Evolutionary conservation across 2,113 vertebrate species (phyloP), one percentile per base, ranked within the genome.

Genomic region (Rhinoptilus africanus): DNA sequence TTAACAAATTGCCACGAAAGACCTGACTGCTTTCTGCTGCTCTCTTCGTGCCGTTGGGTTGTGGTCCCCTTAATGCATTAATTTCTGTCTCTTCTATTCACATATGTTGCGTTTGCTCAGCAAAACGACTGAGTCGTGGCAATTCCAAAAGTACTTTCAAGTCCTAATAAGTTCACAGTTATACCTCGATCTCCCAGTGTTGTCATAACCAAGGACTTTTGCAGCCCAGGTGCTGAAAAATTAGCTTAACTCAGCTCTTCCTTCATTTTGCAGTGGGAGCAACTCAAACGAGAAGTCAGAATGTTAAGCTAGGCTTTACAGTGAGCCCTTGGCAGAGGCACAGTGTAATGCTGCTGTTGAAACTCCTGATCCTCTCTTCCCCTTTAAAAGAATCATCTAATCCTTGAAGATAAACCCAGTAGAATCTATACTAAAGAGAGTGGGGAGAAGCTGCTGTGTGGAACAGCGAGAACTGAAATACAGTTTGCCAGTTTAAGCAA

Each of bases 41-140:
- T 23, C 67, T 19, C 9, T 6, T 27, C 5, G 0, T 24, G 45
- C 28, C 6, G 0, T 2, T 32, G 34, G 23, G 34, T 41, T n/a
- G 5, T 5, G 50, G 17, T 54, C 41, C 47, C 56, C 26, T 50
- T 4, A 39, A 53, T 1, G 11, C 22, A 23, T 28, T n/a, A 39
- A 5, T 45, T 75, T 60, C 14, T n/a, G 60, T 76, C 35, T 87
- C 51, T 45, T 62, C 32, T 79, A 54, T 35, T 59, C 39, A 14
- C 23, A 2, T 8, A 0, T 18, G 6, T 39, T 51, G 47, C 59
- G 35, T 81, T 34, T 50, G 16, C 9, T 50, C 27, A 57, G 43
- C n/a, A 24, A 71, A 73, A 73, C n/a, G 75, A 59, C 15, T 5
- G 14, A 53, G 28, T 66, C 72, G 27, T 7, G 32, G 24, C 50